Conservation (phyloP, 1,140 invertebrate species). For the Bacillus rossius region DNA sequence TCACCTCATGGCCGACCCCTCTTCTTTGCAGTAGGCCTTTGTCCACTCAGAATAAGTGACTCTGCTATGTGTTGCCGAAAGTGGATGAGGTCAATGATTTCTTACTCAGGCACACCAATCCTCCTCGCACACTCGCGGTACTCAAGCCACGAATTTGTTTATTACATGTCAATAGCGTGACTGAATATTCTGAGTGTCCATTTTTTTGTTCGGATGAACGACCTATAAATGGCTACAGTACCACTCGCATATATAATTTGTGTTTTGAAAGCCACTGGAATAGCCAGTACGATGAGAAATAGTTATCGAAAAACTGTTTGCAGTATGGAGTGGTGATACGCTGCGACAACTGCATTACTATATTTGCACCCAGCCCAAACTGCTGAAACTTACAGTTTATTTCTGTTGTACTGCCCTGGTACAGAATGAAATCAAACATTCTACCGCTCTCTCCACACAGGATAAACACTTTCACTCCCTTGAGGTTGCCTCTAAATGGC, state of each 20-base stretch:
- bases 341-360: slow-evolving; percentile 11
- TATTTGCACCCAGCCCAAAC: slow-evolving; percentile 18
- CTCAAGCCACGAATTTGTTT: slow-evolving; percentile 14
- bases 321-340: slow-evolving; percentile 15
- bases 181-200: slow-evolving; percentile 1
- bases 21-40: not conserved
- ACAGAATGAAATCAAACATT: slow-evolving; percentile 18
- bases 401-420: slow-evolving; percentile 12
- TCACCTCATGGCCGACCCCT: not conserved
- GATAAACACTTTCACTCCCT: slow-evolving; percentile 14
- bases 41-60: slow-evolving; percentile 2
- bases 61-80: slow-evolving; percentile 4
- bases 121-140: not conserved
- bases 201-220: slow-evolving; percentile 13
- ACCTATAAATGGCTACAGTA: slow-evolving; percentile 17
- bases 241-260: slow-evolving; percentile 12
- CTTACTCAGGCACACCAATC: too few species aligned
- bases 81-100: slow-evolving; percentile 5
- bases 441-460: slow-evolving; percentile 6
- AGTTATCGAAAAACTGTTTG: slow-evolving; percentile 21
- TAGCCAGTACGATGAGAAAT: slow-evolving; percentile 17
- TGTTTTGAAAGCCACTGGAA: slow-evolving; percentile 5
- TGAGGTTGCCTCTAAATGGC: slow-evolving; percentile 5
- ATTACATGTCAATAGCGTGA: not conserved
- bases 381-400: not conserved